Conservation (phyloP, 2,888 invertebrate species). For the Rhamnusium bicolor region DNA sequence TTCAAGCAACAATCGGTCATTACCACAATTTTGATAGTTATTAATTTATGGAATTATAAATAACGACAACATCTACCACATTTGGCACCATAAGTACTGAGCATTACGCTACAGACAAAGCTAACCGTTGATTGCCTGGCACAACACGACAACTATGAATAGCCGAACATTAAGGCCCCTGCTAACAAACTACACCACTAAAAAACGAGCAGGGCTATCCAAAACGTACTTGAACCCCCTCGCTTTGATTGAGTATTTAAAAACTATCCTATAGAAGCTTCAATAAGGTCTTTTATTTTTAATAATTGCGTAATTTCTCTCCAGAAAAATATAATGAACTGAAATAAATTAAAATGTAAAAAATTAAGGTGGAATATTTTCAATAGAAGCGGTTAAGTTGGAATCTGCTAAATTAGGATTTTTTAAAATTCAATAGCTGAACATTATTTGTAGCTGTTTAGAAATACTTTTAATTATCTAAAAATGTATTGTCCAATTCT, state of each 20-base stretch:
- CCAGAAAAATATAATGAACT: neutral
- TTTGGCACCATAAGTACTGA: conserved; percentile 59
- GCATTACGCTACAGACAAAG: conserved; percentile 63
- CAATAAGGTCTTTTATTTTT: conserved; percentile 31
- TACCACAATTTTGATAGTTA: conserved; percentile 37
- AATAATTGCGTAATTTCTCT: neutral
- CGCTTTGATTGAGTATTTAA: conserved; percentile 58
- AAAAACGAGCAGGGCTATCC: conserved; percentile 47
- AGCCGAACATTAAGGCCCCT: conserved; percentile 70
- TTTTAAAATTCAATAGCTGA: no score
- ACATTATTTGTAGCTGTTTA: no score
- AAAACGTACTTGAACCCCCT: conserved; percentile 47
- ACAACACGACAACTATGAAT: conserved; percentile 71
- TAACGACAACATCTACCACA: conserved; percentile 53
- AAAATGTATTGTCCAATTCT: no score
- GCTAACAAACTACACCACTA: conserved; percentile 66
- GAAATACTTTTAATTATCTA: no score
- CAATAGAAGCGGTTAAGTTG: no score
- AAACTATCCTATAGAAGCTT: conserved; percentile 59
- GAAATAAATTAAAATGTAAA: neutral
- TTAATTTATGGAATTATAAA: conserved; percentile 50
- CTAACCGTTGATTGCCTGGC: conserved; percentile 70
- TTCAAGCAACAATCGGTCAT: neutral
- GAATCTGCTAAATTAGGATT: no score
- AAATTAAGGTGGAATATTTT: neutral